Evolutionary conservation across 2,113 vertebrate species (phyloP), one percentile per base, ranked within the genome.

Genomic region (Gymnogyps californianus): DNA sequence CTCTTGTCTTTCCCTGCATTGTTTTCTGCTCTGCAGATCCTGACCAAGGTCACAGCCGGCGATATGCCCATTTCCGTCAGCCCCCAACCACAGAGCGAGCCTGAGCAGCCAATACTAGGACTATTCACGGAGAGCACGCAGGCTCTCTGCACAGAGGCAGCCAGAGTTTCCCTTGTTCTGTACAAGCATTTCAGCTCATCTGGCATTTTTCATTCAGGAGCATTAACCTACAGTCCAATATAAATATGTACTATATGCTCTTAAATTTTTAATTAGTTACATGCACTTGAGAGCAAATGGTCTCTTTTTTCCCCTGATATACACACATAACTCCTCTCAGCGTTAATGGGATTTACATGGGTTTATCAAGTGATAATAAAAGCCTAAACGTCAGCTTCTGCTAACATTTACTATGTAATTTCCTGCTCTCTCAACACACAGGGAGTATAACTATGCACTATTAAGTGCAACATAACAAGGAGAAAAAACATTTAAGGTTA

Each of bases 231-330:
- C 57, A 72, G 65, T 54, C 83, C 78, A 46, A 84, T 83, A 87
- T n/a, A 90, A 89, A 87, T 40, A 89, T 16, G 74, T 72, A 58
- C 92, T 94, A 66, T 82, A 69, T 94, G 54, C 74, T 85, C 10
- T 93, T 96, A 91, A 91, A 95, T 95, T 93, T 96, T 95, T 97
- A 92, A 92, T 97, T 89, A 89, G 70, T 89, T 85, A 77, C 46
- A 87, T 38, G 69, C 66, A 80, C 81, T 93, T 0, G 1, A 83
- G 61, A 90, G 86, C 65, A 94, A 96, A 92, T 57, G 77, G 77
- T 84, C 47, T 76, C 38, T 71, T 80, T 75, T 54, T 31, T 0
- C 42, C 83, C 72, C 40, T 21, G 40, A 32, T 76, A 69, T 9
- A 82, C 57, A 65, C 49, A 32, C 1, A 62, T 34, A 85, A 54